phyloP scores from a whole-genome alignment of 1,140 invertebrate genomes.

The Caenorhabditis brenneri region DNA sequence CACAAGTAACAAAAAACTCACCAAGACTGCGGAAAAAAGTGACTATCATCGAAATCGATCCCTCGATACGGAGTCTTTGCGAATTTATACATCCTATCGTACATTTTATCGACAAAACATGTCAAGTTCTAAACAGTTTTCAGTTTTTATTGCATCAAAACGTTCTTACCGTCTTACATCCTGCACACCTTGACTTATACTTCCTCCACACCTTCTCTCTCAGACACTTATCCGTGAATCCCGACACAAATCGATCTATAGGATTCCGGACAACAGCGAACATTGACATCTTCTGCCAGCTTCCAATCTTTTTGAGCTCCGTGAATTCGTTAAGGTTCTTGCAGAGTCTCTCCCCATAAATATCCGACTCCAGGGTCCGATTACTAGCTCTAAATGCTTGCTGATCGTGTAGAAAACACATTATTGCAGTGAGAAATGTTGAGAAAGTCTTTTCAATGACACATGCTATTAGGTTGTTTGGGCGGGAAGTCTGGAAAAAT shows the following conservation, averaged over 20 bases:
- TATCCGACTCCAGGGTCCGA: slow-evolving; percentile 2
- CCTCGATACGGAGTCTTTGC: background rate
- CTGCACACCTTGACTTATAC: background rate
- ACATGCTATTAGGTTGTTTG: background rate
- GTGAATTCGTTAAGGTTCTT: slow-evolving; percentile 14
- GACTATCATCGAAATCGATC: slow-evolving; percentile 20
- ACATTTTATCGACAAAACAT: slow-evolving; percentile 35
- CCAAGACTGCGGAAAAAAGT: slow-evolving; percentile 28
- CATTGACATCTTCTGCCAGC: slow-evolving; percentile 12
- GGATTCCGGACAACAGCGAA: slow-evolving; percentile 24
- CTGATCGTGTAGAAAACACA: slow-evolving; percentile 17
- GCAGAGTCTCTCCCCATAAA: background rate
- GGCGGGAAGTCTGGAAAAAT: background rate
- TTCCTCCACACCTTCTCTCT: slow-evolving; percentile 17
- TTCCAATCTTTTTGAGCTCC: background rate
- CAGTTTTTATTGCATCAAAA: no score
- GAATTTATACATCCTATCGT: background rate
- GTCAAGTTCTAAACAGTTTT: background rate
- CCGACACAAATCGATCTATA: slow-evolving; percentile 10
- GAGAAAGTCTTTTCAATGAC: slow-evolving; percentile 24
- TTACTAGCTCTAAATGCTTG: background rate
- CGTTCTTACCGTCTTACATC: background rate
- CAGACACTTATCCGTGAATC: slow-evolving; percentile 12
- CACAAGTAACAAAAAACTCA: no score
- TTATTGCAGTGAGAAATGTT: slow-evolving; percentile 24